Conservation (phyloP, 2,888 invertebrate species). For the Ophonus ardosiacus region DNA sequence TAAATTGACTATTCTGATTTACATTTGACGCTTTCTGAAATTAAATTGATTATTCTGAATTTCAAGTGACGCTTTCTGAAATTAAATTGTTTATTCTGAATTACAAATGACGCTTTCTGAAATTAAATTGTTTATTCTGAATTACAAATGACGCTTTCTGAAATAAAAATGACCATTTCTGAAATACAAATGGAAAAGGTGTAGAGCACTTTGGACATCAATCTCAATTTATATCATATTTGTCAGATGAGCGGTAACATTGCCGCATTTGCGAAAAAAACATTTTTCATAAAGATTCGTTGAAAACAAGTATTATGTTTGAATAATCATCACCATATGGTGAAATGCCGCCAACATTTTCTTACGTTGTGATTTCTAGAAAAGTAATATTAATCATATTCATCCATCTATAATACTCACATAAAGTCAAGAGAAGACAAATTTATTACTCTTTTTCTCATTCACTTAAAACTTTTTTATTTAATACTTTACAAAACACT, state of each 20-base stretch:
- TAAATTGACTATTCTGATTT: too few relatives aligned
- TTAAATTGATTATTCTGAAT: too few relatives aligned
- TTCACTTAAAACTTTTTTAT: too few relatives aligned
- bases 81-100: too few relatives aligned
- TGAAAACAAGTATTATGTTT: slow-evolving; percentile 47
- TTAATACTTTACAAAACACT: too few relatives aligned
- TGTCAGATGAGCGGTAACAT: slow-evolving; percentile 53
- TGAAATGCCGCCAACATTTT: slow-evolving; percentile 5
- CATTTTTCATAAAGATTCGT: slow-evolving; percentile 55
- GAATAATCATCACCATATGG: slow-evolving; percentile 31
- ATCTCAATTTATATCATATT: slow-evolving; percentile 61
- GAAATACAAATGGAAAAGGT: too few relatives aligned
- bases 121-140: too few relatives aligned
- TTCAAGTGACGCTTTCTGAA: too few relatives aligned
- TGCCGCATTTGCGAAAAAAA: slow-evolving; percentile 47
- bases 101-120: too few relatives aligned
- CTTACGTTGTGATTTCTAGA: neutral
- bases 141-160: too few relatives aligned
- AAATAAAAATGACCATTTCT: too few relatives aligned
- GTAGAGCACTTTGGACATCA: slow-evolving; percentile 56
- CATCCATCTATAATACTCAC: neutral
- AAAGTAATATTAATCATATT: slow-evolving; percentile 14
- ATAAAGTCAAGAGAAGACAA: neutral
- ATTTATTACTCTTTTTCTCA: neutral
- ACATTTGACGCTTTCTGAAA: too few relatives aligned